Conservation (phyloP, 2,113 vertebrate genomes). For the Gila orcuttii region DNA sequence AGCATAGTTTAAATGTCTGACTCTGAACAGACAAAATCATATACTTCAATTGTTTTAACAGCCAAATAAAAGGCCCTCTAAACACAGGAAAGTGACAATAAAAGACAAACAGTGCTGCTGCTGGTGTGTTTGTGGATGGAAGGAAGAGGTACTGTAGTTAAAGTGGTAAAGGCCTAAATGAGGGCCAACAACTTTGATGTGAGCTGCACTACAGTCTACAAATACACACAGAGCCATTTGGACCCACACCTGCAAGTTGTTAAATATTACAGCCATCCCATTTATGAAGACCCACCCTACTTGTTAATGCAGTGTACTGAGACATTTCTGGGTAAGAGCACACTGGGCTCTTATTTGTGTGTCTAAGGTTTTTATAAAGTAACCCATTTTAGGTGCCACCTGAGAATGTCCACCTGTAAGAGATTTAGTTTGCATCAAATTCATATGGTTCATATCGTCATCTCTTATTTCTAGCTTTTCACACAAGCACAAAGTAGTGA, state of each 20-base stretch:
- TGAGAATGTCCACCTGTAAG: slow-evolving; percentile 2
- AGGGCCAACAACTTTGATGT: slow-evolving; percentile 63
- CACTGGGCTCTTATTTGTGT: slow-evolving; percentile 9
- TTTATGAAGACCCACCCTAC: slow-evolving; percentile 63
- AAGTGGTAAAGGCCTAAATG: slow-evolving; percentile 11
- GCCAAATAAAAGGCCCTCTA: slow-evolving; percentile 73
- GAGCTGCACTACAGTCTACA: slow-evolving; percentile 31
- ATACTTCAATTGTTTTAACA: slow-evolving; percentile 64
- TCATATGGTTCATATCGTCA: background rate
- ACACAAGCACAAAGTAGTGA: background rate
- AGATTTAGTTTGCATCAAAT: background rate
- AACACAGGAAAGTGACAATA: slow-evolving; percentile 76
- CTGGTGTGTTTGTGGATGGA: background rate
- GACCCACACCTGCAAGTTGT: slow-evolving; percentile 79
- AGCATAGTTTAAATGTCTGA: background rate
- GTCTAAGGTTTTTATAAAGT: slow-evolving; percentile 6
- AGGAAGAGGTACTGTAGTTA: slow-evolving; percentile 7
- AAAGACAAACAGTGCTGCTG: slow-evolving; percentile 52
- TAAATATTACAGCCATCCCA: slow-evolving; percentile 69
- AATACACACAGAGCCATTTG: slow-evolving; percentile 49
- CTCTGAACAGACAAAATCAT: slow-evolving; percentile 46
- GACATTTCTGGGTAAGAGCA: slow-evolving; percentile 62
- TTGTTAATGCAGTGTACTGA: slow-evolving; percentile 62
- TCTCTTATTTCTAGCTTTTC: background rate
- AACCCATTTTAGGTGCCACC: background rate